Conservation (phyloP, 2,888 invertebrate genomes). For the Agrenia bidenticulata region DNA sequence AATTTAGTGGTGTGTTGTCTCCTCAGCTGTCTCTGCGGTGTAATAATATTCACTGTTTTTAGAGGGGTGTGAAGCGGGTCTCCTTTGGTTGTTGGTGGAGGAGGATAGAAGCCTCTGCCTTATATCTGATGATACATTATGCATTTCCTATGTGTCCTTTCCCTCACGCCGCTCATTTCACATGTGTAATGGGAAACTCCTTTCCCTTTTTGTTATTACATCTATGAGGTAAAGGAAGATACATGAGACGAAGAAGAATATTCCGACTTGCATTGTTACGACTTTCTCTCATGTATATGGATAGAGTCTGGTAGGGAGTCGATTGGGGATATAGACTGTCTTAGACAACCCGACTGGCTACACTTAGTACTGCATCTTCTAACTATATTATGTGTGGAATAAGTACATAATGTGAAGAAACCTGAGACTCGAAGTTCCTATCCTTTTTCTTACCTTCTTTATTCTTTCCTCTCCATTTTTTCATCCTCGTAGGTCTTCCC, state of each 20-base stretch:
- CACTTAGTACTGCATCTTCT: no score
- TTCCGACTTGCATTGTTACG: no score
- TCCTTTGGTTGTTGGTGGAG: not conserved
- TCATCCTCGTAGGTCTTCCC: slow-evolving; percentile 2
- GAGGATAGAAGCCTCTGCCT: slow-evolving; percentile 16
- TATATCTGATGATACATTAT: slow-evolving; percentile 36
- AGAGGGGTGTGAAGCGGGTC: not conserved
- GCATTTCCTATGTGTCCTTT: slow-evolving; percentile 32
- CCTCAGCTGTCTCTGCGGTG: not conserved
- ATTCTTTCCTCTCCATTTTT: slow-evolving; percentile 25
- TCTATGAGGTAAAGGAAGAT: no score
- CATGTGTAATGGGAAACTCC: slow-evolving; percentile 30
- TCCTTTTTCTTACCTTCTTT: slow-evolving; percentile 18
- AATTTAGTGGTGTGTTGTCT: slow-evolving; percentile 15
- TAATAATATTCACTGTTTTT: not conserved
- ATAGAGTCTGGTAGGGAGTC: no score
- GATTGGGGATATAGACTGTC: no score
- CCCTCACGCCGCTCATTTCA: slow-evolving; percentile 19
- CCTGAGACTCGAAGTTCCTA: slow-evolving; percentile 8
- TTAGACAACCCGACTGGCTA: no score
- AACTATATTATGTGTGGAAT: no score
- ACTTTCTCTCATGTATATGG: no score
- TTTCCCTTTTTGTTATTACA: slow-evolving; percentile 11
- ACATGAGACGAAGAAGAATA: no score
- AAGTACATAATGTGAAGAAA: not conserved